phyloP scores from a whole-genome alignment of 2,888 invertebrate genomes.

The Catocala nupta region DNA sequence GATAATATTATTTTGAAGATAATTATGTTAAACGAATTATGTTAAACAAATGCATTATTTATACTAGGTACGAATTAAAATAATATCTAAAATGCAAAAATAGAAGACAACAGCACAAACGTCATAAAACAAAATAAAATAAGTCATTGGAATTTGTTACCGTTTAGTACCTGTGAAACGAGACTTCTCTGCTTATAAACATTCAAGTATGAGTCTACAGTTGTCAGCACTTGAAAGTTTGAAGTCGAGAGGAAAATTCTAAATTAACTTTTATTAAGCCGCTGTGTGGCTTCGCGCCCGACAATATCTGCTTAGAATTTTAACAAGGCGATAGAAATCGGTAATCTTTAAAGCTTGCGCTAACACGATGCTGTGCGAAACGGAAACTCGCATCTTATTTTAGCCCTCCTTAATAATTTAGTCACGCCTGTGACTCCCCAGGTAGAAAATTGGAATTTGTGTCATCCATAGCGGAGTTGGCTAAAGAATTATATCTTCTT shows the following conservation, averaged over 20 bases:
- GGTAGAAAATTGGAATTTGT: conserved; percentile 86
- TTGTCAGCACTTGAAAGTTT: conserved; percentile 53
- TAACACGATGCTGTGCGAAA: conserved; percentile 79
- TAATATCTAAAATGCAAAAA: too few relatives aligned
- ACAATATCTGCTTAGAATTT: conserved; percentile 77
- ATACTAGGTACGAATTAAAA: too few relatives aligned
- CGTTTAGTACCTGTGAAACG: conserved; percentile 2
- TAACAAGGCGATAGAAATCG: conserved; percentile 82
- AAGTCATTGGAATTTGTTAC: not conserved
- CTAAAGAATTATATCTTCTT: conserved; percentile 73
- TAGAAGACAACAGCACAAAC: too few relatives aligned
- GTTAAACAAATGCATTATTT: too few relatives aligned
- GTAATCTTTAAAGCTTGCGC: conserved; percentile 76
- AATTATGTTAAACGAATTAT: too few relatives aligned
- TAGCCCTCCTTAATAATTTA: conserved; percentile 80
- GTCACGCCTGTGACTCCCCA: conserved; percentile 80
- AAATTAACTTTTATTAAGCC: conserved; percentile 78
- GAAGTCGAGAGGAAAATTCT: conserved; percentile 71
- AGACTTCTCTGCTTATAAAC: not conserved
- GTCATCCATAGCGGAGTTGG: conserved; percentile 73
- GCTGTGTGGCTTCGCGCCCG: conserved; percentile 74
- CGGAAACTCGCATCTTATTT: conserved; percentile 82
- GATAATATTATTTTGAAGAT: too few relatives aligned
- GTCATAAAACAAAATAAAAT: too few relatives aligned
- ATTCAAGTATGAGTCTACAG: conserved; percentile 9